phyloP scores from a whole-genome alignment of 2,113 vertebrate genomes.

The Eptatretus burgeri region DNA sequence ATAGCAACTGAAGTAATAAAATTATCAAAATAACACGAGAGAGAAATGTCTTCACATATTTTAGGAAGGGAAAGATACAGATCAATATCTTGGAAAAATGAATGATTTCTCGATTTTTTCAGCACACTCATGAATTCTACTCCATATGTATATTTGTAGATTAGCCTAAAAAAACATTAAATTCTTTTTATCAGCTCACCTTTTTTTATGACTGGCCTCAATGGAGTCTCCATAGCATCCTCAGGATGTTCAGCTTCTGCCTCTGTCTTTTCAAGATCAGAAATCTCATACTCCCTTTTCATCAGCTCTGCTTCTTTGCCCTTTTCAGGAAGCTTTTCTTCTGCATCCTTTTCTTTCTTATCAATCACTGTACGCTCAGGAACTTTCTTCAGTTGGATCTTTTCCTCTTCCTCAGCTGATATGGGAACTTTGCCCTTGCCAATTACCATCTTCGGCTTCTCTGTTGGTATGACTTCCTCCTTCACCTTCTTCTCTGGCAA shows the following conservation, averaged over 20 bases:
- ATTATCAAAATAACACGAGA: too few relatives aligned
- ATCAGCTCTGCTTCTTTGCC: slow-evolving; percentile 17
- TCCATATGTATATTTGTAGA: too few relatives aligned
- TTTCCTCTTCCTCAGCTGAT: slow-evolving; percentile 20
- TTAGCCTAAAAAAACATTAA: too few relatives aligned
- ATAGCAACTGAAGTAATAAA: too few relatives aligned
- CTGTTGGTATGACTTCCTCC: background rate
- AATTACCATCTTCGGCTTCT: slow-evolving; percentile 9
- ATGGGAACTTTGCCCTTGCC: slow-evolving; percentile 14
- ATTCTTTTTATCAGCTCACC: slow-evolving; percentile 23
- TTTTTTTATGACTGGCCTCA: slow-evolving; percentile 23
- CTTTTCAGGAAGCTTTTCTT: slow-evolving; percentile 10
- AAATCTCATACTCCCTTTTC: slow-evolving; percentile 19
- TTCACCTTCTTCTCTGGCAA: slow-evolving; percentile 1
- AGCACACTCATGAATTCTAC: too few relatives aligned
- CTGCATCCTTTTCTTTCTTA: slow-evolving; percentile 6
- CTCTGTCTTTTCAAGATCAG: slow-evolving; percentile 16
- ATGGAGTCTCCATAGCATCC: slow-evolving; percentile 25
- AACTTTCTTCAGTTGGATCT: slow-evolving; percentile 16
- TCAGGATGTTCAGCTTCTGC: slow-evolving; percentile 13
- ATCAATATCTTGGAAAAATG: too few relatives aligned
- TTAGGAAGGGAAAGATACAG: too few relatives aligned
- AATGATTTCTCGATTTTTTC: too few relatives aligned
- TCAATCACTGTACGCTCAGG: slow-evolving; percentile 11
- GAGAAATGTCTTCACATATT: too few relatives aligned